phyloP scores from a whole-genome alignment of 2,797 vertebrate species.

The Margarornis squamiger region DNA sequence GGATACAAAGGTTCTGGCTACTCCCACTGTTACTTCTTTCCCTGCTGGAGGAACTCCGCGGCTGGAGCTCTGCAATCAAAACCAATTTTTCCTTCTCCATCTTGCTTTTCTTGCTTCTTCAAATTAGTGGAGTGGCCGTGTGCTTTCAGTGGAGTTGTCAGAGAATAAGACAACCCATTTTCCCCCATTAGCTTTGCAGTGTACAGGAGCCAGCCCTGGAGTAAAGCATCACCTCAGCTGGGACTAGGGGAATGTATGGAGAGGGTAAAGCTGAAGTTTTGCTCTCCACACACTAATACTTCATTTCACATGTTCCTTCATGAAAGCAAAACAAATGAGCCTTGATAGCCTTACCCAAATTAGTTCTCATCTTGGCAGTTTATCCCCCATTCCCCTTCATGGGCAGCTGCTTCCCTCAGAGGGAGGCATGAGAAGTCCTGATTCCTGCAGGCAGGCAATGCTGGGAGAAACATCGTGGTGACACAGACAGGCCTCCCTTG shows the following conservation, averaged over 20 bases:
- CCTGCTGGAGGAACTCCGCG: not conserved
- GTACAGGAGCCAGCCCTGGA: not conserved
- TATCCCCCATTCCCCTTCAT: not conserved
- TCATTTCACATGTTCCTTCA: not conserved
- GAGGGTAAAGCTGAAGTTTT: not conserved
- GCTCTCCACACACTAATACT: not conserved
- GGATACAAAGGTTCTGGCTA: not conserved
- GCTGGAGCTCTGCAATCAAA: not conserved
- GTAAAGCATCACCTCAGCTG: not conserved
- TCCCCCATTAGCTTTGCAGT: not conserved
- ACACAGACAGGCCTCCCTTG: not conserved
- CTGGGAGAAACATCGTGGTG: not conserved
- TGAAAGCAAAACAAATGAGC: not conserved
- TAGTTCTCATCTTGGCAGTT: slow-evolving; percentile 3
- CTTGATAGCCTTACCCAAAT: not conserved
- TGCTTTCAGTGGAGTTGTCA: not conserved
- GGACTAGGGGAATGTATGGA: fast-evolving
- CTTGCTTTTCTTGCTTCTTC: slow-evolving; percentile 1
- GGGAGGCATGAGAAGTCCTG: not conserved
- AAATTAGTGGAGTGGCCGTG: not conserved
- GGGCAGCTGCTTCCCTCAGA: not conserved
- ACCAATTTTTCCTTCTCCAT: not conserved
- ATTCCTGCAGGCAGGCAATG: not conserved
- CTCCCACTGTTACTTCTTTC: not conserved
- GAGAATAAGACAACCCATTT: not conserved